Conservation (phyloP, 2,888 invertebrate genomes). For the Junonia oenone region DNA sequence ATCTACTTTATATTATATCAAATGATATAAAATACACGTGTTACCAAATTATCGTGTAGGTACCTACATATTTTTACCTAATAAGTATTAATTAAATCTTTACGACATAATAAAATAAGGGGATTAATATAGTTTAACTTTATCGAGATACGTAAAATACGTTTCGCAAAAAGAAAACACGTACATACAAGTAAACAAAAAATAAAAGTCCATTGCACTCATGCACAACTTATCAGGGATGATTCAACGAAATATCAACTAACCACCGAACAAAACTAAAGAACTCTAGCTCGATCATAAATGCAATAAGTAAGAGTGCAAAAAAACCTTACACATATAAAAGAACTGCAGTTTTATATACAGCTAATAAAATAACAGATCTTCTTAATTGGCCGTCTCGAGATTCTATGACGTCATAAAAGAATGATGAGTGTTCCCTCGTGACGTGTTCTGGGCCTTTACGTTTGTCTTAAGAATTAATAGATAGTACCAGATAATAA, state of each 20-base stretch:
- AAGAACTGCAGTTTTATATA: neutral
- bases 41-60: no score
- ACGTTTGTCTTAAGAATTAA: constrained; percentile 22
- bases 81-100: no score
- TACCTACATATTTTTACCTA: no score
- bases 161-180: neutral
- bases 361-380: neutral
- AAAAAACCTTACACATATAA: neutral
- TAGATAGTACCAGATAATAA: constrained; percentile 4
- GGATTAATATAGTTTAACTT: no score
- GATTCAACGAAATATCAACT: neutral
- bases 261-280: neutral
- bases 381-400: neutral
- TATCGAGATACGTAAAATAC: neutral
- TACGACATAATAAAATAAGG: no score
- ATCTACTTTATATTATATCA: no score
- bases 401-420: constrained; percentile 21
- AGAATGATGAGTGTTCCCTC: constrained; percentile 20
- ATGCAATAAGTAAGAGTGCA: neutral
- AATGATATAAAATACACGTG: no score
- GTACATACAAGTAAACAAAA: neutral
- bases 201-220: neutral
- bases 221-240: neutral
- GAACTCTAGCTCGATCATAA: neutral
- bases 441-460: constrained; percentile 27